Base-by-base conservation (phyloP, 2,113 vertebrate genomes). In the Ceyx melanurus region DNA sequence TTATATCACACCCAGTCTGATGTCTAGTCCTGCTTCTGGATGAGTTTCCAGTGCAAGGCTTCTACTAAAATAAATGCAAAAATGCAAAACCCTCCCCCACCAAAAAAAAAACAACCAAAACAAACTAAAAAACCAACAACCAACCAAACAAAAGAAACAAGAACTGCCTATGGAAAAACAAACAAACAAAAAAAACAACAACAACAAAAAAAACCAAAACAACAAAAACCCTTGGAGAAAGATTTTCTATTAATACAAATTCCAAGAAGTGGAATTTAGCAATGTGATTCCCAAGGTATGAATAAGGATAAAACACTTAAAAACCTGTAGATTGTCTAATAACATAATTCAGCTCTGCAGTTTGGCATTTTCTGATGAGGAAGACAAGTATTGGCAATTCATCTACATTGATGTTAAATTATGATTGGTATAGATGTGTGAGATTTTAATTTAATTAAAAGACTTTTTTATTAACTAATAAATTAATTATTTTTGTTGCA, bases 381-480 rank as follows among this genome's bases (percentile, higher is more conserved):
- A 89, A 94, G 37, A 31, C 81, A 91, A 89, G 60, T 82, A 87
- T 37, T 93, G 81, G 60, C 60, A 95, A 87, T 90, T 95, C 66
- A 48, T 91, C 64, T 85, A 43, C 67, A 58, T 37, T 76, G 60
- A 62, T 82, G 84, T 2, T 93, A 85, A 85, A 70, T 87, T 91
- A 82, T 66, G 11, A 58, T 54, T 82, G 51, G 43, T 88, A 74
- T 20, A 89, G 64, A 73, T 80, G 79, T 33, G 5, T 51, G 45
- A 86, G 62, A 43, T 48, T 70, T 58, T 82, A 96, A 93, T 85
- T 96, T 35, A 84, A 78, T 23, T 68, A 15, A 20, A 82, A 57
- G 5, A 6, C 10, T 57, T 83, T 74, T 15, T 71, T 71, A 25
- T n/a, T 13, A 65, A 83, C 62, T 83, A 83, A n/a, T n/a, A n/a